Base-by-base conservation (phyloP, 2,888 invertebrate species). In the Julus scanicus region DNA sequence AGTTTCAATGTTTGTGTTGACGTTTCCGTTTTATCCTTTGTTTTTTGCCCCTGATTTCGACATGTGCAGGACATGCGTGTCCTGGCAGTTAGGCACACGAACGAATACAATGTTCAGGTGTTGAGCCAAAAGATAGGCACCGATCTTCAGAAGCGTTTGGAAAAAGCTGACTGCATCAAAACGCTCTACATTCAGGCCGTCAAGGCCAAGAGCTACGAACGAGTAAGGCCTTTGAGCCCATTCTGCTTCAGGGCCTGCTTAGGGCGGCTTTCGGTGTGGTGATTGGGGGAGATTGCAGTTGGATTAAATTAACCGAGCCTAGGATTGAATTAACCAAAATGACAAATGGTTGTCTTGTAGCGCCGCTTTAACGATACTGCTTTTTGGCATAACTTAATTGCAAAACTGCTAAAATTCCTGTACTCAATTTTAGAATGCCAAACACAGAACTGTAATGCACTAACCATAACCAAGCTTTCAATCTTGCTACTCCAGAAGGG, bases 1-100 rank as follows among this genome's bases (percentile, higher is more conserved):
- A 39, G 20, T 29, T 48, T 40, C 13, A 83, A 48, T n/a, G n/a
- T 84, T 83, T 88, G 83, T 44, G n/a, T 39, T 86, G 48, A 85
- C 57, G n/a, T 48, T 57, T 86, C 49, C 13, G 48, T n/a, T 88
- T 44, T 44, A 48, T 86, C 15, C 17, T 40, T 88, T 83, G 15
- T 83, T 29, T 57, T n/a, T 86, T 29, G 63, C 37, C 49, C n/a
- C 8, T n/a, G n/a, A 63, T n/a, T 3, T 39, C 37, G 40, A 2
- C 6, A 20, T 20, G 6, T 20, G n/a, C 20, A 89, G 89, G 89
- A 88, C 13, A 86, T 89, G 86, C 53, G 80, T 17, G 86, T 95
- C 92, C 94, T 94, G 89, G 95, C 95, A 92, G 95, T 94, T 91
- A 94, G 95, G 91, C 94, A 94, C 91, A 94, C 94, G 90, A 93